Conservation (phyloP, 1,140 invertebrate species). For the Eumaeus atala region DNA sequence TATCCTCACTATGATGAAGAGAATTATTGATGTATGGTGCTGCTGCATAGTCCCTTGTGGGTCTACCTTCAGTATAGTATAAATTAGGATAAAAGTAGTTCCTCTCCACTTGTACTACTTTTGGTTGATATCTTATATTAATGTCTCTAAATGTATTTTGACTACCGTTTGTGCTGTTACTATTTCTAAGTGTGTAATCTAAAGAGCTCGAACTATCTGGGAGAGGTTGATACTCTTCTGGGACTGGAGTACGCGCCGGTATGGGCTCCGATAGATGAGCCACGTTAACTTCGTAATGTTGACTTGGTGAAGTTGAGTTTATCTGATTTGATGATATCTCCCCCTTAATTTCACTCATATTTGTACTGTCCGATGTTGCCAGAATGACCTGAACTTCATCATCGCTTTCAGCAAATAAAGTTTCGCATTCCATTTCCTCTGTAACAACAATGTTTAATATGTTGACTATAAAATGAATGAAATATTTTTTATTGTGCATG, state of each 20-base stretch:
- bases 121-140: constrained; percentile 61
- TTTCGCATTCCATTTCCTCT: constrained; percentile 72
- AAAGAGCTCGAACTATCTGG: constrained; percentile 62
- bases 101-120: constrained; percentile 37
- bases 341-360: constrained; percentile 39
- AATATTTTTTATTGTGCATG: too few species aligned
- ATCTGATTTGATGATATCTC: constrained; percentile 58
- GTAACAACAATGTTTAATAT: too few species aligned
- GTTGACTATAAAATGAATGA: too few species aligned
- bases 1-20: constrained; percentile 42
- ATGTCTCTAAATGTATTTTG: constrained; percentile 36
- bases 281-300: constrained; percentile 44
- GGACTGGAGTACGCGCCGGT: constrained; percentile 52
- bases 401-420: constrained; percentile 69
- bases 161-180: constrained; percentile 36
- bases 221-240: constrained; percentile 63
- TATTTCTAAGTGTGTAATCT: constrained; percentile 40
- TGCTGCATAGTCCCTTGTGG: constrained; percentile 35
- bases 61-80: constrained; percentile 29
- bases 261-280: constrained; percentile 36
- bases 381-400: constrained; percentile 67
- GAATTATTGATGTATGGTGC: constrained; percentile 45
- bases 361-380: constrained; percentile 32
- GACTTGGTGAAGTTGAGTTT: constrained; percentile 54
- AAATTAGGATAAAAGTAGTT: constrained; percentile 49